Evolutionary conservation across 2,888 invertebrate genomes (phyloP), one percentile per base, ranked within the genome.

Genomic region (Cartodere bifasciata): DNA sequence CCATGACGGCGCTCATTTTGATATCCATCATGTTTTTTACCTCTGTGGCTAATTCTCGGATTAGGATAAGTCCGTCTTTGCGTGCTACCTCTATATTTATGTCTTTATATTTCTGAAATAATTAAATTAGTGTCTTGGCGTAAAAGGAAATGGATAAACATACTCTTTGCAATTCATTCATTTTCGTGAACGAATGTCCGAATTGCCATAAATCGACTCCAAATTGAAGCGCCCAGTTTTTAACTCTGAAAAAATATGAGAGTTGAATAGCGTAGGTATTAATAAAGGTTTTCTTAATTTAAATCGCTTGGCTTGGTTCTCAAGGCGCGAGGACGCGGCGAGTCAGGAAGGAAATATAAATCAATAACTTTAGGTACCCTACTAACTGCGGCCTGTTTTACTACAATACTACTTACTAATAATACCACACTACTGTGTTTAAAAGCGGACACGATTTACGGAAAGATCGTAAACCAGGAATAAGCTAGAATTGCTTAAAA

Each of bases 21-120:
- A 87, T 85, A 56, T 87, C 86, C 80, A 88, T 82, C 72, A 90
- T 85, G 58, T 85, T 86, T 61, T 88, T 86, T 31, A 92, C 86
- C 62, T 91, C 88, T 1, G 75, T 73, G 7, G 86, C 85, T 68
- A 88, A 78, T 59, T 91, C 87, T 27, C 85, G 72, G 35, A 90
- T 79, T 45, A 91, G 66, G 39, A 86, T 68, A 39, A 85, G 67
- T 5, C 90, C 86, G 53, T 91, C 90, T 56, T 86, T 85, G 41
- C 82, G 73, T 29, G 72, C 72, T 36, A 88, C 82, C 47, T 77
- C 75, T 38, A 82, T 75, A 43, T 81, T 78, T 53, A 71, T 72
- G 45, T 79, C 79, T 53, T 75, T 77, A 58, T 82, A 86, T 69
- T 82, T 83, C 86, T 86, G 67, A 32, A 66, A 59, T 34, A 16